These are phyloP conservation scores for Toxonevra muliebris DNA, from an alignment of 2,888 invertebrate species.

Conservation along the genomic window DNA sequence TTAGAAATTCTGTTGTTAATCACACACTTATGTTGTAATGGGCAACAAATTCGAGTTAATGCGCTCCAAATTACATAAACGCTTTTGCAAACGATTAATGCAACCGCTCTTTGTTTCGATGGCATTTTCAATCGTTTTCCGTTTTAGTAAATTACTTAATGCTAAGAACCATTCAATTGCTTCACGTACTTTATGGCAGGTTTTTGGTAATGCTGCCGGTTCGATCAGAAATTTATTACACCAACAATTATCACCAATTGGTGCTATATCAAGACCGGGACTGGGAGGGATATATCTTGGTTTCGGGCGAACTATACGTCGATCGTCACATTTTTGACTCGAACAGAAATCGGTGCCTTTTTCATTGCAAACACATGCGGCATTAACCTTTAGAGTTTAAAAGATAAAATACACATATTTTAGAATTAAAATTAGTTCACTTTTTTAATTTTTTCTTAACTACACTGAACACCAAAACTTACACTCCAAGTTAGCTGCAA, in stretches of 20 bases:
- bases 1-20: too few relatives aligned
- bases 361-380: slow-evolving; percentile 56
- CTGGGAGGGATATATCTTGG: slow-evolving; percentile 38
- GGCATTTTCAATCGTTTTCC: slow-evolving; percentile 51
- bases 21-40: slow-evolving; percentile 22
- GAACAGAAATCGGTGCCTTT: slow-evolving; percentile 55
- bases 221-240: slow-evolving; percentile 61
- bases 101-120: slow-evolving; percentile 50
- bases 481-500: slow-evolving; percentile 18
- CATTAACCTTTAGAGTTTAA: slow-evolving; percentile 46
- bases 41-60: slow-evolving; percentile 23
- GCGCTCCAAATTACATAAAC: slow-evolving; percentile 37
- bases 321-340: slow-evolving; percentile 44
- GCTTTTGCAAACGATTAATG: slow-evolving; percentile 51
- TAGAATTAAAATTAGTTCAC: neutral
- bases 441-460: neutral
- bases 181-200: slow-evolving; percentile 58
- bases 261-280: slow-evolving; percentile 46
- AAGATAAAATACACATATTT: neutral
- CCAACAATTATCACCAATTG: slow-evolving; percentile 62
- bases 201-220: slow-evolving; percentile 58
- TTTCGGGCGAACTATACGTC: slow-evolving; percentile 47
- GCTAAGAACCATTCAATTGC: slow-evolving; percentile 51
- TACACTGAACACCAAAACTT: neutral
- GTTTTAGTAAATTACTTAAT: slow-evolving; percentile 53